phyloP scores from a whole-genome alignment of 2,888 invertebrate species.

The Cepaea hortensis region DNA sequence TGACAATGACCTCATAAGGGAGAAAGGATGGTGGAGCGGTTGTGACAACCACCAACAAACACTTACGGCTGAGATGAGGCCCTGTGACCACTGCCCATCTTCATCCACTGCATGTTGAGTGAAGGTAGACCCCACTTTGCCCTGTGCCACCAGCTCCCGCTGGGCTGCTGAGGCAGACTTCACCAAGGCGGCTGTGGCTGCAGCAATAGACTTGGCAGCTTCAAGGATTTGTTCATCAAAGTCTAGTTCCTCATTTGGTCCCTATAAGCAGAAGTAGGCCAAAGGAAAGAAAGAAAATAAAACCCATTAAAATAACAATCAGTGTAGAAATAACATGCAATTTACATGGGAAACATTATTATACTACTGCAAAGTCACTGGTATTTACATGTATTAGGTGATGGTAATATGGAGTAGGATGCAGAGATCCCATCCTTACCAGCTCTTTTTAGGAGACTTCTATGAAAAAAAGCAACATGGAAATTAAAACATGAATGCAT shows the following conservation, averaged over 20 bases:
- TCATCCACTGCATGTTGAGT: constrained; percentile 71
- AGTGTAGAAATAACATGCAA: not conserved
- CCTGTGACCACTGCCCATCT: constrained; percentile 98
- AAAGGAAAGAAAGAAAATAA: no score
- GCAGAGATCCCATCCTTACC: no score
- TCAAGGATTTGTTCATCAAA: constrained; percentile 99
- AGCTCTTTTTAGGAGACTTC: no score
- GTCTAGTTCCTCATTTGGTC: constrained; percentile 93
- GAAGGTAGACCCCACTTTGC: constrained; percentile 81
- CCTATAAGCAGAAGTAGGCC: constrained; percentile 78
- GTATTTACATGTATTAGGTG: no score
- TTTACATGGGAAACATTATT: not conserved
- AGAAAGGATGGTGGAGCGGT: not conserved
- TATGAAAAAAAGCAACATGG: no score
- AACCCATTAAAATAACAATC: not conserved
- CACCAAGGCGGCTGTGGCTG: constrained; percentile 96
- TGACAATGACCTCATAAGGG: not conserved
- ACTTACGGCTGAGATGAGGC: constrained; percentile 89
- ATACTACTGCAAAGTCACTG: not conserved
- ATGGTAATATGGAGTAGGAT: no score
- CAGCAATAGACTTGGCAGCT: constrained; percentile 97
- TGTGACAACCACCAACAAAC: not conserved
- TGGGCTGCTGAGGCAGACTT: constrained; percentile 98
- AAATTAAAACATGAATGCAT: no score
- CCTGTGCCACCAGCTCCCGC: constrained; percentile 92